Conservation (phyloP, 2,113 vertebrate genomes). For the Ifrita kowaldi region DNA sequence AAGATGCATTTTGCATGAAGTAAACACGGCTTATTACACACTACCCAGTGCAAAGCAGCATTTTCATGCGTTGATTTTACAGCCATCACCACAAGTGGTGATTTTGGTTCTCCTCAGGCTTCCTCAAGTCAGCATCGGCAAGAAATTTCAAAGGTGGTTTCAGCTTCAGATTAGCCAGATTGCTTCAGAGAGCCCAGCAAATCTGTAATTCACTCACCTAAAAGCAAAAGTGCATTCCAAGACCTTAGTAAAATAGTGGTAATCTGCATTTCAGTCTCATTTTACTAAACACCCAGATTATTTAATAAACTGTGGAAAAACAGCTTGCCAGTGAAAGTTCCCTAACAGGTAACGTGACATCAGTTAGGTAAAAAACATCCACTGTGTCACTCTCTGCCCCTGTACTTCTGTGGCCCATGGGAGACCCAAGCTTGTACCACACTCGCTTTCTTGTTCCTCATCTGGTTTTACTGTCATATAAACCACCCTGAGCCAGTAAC, state of each 20-base stretch:
- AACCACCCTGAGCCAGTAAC: not conserved
- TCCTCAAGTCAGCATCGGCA: not conserved
- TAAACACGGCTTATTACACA: not conserved
- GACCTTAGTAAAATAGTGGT: not conserved
- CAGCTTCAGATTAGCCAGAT: not conserved
- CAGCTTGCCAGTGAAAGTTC: not conserved
- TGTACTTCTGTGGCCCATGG: not conserved
- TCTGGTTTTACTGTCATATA: not conserved
- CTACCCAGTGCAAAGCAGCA: not conserved
- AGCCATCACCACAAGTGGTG: not conserved
- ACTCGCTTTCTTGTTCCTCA: not conserved
- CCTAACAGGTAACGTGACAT: accelerated
- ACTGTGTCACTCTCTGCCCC: not conserved
- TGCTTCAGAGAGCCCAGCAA: not conserved
- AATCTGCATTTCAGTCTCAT: not conserved
- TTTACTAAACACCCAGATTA: not conserved
- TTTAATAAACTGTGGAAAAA: not conserved
- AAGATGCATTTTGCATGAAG: not conserved
- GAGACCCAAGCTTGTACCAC: not conserved
- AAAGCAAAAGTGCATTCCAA: not conserved
- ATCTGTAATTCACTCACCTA: not conserved
- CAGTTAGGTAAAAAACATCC: not conserved
- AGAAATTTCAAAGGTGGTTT: not conserved
- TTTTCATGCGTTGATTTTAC: not conserved
- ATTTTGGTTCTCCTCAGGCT: not conserved